phyloP scores from a whole-genome alignment of 2,888 invertebrate species.

The Seladonia tumulorum region DNA sequence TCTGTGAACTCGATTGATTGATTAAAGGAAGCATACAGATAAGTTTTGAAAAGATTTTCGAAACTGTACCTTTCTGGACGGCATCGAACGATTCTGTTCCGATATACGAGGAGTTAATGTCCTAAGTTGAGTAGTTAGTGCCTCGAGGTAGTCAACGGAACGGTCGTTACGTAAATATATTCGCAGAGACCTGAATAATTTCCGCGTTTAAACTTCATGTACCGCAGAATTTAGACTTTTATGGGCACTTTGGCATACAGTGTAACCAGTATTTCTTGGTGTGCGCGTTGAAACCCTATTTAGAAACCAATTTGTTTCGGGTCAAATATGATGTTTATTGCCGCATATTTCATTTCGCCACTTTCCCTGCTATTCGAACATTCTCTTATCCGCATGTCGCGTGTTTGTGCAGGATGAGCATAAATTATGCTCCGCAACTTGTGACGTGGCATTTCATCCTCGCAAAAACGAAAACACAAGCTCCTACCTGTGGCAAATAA shows the following conservation, averaged over 20 bases:
- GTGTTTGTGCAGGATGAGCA: too few relatives aligned
- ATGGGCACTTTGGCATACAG: slow-evolving; percentile 42
- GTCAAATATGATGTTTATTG: slow-evolving; percentile 34
- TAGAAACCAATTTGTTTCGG: slow-evolving; percentile 32
- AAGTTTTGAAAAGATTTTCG: too few relatives aligned
- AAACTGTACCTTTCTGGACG: too few relatives aligned
- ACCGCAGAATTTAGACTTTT: slow-evolving; percentile 46
- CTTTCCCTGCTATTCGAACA: too few relatives aligned
- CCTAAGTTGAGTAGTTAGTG: slow-evolving; percentile 52
- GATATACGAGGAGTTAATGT: slow-evolving; percentile 50
- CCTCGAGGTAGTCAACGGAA: slow-evolving; percentile 42
- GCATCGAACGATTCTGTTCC: slow-evolving; percentile 10
- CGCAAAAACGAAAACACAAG: too few relatives aligned
- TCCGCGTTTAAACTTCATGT: slow-evolving; percentile 53
- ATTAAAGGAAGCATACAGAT: too few relatives aligned
- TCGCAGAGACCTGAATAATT: slow-evolving; percentile 50
- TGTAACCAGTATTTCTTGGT: slow-evolving; percentile 42
- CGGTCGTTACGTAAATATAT: slow-evolving; percentile 57
- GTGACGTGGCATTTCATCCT: too few relatives aligned
- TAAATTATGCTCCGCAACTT: too few relatives aligned
- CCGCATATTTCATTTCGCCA: neutral
- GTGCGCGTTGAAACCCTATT: slow-evolving; percentile 28
- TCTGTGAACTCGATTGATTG: too few relatives aligned
- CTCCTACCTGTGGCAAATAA: too few relatives aligned
- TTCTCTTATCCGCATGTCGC: too few relatives aligned